A percentile compares a stretch with the other conserved stretches of the same genome.
These are phyloP conservation scores for Siderastrea radians DNA, from an alignment of 92 coral and sea anemone species.

Conservation along the genomic window DNA sequence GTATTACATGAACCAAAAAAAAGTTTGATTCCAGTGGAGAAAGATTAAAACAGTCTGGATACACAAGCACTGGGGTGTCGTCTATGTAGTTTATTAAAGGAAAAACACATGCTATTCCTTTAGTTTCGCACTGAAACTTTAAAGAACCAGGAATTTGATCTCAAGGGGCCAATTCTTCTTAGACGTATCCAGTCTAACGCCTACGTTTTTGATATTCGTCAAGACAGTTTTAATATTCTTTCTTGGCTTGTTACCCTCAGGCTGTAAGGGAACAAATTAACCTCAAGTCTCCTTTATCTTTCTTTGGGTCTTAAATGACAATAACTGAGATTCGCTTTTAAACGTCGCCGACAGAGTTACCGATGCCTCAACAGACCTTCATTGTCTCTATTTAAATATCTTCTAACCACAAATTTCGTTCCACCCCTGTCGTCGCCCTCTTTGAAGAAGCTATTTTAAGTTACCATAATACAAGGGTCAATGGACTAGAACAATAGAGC, in stretches of 20 bases:
- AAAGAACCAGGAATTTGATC: not conserved
- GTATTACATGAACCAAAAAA: too few relatives aligned
- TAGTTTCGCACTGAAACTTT: not conserved
- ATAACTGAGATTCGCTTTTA: slow-evolving; percentile 27
- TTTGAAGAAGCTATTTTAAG: not conserved
- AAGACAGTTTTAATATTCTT: not conserved
- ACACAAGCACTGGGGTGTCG: too few relatives aligned
- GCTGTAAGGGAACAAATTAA: slow-evolving; percentile 18
- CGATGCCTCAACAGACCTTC: not conserved
- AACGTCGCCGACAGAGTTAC: not conserved
- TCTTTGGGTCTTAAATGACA: not conserved
- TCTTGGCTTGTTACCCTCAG: not conserved
- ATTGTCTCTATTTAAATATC: not conserved
- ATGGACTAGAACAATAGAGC: not conserved
- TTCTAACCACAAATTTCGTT: not conserved
- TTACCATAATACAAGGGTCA: not conserved
- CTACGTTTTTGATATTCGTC: not conserved
- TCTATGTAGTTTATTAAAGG: too few relatives aligned
- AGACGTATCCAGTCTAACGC: not conserved
- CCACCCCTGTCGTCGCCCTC: not conserved
- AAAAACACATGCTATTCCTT: not conserved
- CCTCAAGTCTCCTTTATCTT: not conserved
- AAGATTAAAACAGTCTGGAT: too few relatives aligned
- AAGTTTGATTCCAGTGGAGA: too few relatives aligned
- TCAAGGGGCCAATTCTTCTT: not conserved